A percentile compares a stretch with the other conserved stretches of the same genome.
These are phyloP conservation scores for Drosophila lacertosa DNA, from an alignment of 1,140 invertebrate genomes.

Conservation along the genomic window DNA sequence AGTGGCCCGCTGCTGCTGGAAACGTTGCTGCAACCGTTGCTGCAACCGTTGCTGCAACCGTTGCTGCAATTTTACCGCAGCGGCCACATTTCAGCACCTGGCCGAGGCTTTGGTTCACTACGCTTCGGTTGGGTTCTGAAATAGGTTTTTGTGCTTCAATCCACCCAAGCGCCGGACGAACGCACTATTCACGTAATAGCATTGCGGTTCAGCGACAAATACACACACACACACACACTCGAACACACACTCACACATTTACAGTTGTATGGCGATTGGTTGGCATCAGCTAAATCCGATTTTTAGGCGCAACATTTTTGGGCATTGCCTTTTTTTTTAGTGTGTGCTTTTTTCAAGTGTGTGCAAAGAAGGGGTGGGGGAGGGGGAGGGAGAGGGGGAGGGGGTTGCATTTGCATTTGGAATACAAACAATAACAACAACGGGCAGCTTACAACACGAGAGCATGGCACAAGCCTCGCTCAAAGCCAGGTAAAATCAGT, in stretches of 20 bases:
- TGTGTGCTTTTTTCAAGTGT: not conserved
- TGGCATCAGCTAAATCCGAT: constrained; percentile 70
- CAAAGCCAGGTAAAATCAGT: constrained; percentile 7
- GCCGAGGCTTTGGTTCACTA: constrained; percentile 10
- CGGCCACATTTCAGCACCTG: constrained; percentile 72
- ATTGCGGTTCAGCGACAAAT: constrained; percentile 71
- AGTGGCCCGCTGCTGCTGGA: too few relatives aligned
- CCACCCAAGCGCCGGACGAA: constrained; percentile 28
- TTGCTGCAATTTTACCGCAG: constrained; percentile 55
- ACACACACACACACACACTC: constrained; percentile 42
- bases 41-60: constrained; percentile 39
- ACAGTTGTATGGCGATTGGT: constrained; percentile 35
- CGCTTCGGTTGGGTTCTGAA: constrained; percentile 18
- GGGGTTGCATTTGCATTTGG: constrained; percentile 29
- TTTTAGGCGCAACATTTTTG: constrained; percentile 47
- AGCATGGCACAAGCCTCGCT: not conserved
- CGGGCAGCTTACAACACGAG: constrained; percentile 26
- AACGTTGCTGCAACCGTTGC: not conserved
- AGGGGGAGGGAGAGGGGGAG: not conserved
- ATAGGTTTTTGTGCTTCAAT: constrained; percentile 26
- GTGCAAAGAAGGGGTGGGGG: not conserved
- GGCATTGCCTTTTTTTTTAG: constrained; percentile 11
- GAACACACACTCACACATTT: constrained; percentile 22
- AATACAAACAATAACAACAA: constrained; percentile 5
- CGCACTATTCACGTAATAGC: constrained; percentile 73